Conservation (phyloP, 2,797 vertebrate genomes). For the Allochrocebus solatus region DNA sequence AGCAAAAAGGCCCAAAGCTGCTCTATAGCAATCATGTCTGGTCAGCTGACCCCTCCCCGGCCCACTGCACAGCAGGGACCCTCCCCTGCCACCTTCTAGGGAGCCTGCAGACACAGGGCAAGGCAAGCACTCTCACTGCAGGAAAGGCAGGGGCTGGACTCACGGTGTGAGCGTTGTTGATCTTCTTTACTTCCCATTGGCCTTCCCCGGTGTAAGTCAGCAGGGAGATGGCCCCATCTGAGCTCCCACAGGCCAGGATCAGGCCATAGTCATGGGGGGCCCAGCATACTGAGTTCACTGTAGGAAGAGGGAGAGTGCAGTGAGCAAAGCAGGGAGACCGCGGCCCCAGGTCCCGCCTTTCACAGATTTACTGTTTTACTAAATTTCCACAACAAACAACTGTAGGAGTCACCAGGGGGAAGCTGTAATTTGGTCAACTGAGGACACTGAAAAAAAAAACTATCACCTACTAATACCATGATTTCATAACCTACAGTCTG, state of each 20-base stretch:
- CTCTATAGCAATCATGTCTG: background rate
- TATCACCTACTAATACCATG: background rate
- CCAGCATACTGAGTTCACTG: conserved; percentile 99
- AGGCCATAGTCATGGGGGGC: conserved; percentile 96
- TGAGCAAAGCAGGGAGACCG: background rate
- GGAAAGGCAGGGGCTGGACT: conserved; percentile 60
- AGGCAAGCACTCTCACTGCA: too few relatives aligned
- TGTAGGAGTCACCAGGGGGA: background rate
- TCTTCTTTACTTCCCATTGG: conserved; percentile 98
- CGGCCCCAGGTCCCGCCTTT: background rate
- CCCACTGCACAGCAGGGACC: background rate
- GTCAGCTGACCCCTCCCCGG: background rate
- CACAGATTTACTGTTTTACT: background rate
- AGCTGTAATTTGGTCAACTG: background rate
- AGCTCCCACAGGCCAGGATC: conserved; percentile 96
- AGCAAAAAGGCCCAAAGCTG: background rate
- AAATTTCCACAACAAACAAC: background rate
- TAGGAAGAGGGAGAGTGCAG: background rate
- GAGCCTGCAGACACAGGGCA: background rate
- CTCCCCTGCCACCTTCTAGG: background rate
- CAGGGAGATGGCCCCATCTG: conserved; percentile 96
- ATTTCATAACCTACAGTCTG: background rate
- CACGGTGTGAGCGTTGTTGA: conserved; percentile 97
- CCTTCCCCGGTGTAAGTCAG: conserved; percentile 94
- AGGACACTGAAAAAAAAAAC: background rate